phyloP scores from a whole-genome alignment of 2,888 invertebrate species.

The Philereme transversata region DNA sequence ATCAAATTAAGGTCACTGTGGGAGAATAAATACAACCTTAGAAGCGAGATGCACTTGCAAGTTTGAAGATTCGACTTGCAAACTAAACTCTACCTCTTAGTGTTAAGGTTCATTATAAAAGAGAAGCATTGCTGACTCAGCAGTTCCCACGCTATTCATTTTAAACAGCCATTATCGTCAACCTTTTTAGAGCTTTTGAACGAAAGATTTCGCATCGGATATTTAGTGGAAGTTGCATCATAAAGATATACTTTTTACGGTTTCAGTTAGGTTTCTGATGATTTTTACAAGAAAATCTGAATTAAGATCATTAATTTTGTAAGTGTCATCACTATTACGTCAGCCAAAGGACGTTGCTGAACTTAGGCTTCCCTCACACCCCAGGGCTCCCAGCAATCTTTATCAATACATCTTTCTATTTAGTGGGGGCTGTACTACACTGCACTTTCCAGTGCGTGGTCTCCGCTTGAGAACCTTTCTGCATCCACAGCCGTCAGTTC shows the following conservation, averaged over 20 bases:
- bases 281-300: background rate
- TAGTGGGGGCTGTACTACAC: no score
- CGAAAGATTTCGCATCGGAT: background rate
- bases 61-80: background rate
- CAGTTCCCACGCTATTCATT: conserved; percentile 1
- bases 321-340: no score
- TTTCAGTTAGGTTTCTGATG: background rate
- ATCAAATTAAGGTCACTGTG: conserved; percentile 40
- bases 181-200: conserved; percentile 2
- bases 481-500: no score
- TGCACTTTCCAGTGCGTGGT: no score
- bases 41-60: conserved; percentile 5
- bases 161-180: conserved; percentile 4
- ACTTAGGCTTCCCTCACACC: no score
- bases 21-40: conserved; percentile 1
- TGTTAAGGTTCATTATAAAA: background rate
- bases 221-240: background rate
- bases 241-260: background rate
- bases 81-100: conserved; percentile 8
- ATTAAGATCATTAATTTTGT: no score
- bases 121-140: background rate
- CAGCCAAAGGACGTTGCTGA: no score
- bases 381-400: no score
- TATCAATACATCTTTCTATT: no score
- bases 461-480: no score